Percentiles rank a stretch among this genome's conserved stretches.
phyloP scores from a whole-genome alignment of 2,113 vertebrate genomes.

The Clarias magur region DNA sequence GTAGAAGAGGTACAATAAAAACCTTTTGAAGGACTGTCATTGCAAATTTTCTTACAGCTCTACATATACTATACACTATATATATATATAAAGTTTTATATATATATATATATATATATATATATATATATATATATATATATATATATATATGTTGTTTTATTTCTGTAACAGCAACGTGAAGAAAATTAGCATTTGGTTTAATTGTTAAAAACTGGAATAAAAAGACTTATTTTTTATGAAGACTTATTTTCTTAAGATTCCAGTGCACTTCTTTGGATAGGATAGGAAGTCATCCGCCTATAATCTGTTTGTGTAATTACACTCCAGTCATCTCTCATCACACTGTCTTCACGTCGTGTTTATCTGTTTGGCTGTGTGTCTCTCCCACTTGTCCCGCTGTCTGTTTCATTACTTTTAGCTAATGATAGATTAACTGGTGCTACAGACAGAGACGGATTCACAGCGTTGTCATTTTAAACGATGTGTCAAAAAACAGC shows the following conservation, averaged over 20 bases:
- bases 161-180: neutral
- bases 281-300: neutral
- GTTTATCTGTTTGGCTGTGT: conserved; percentile 40
- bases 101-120: no score
- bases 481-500: neutral
- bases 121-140: no score
- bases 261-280: neutral
- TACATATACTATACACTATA: no score
- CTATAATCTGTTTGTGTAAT: conserved; percentile 16
- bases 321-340: conserved; percentile 30
- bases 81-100: no score
- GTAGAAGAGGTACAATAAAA: no score
- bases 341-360: conserved; percentile 26
- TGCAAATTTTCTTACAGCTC: neutral
- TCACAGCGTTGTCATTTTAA: neutral
- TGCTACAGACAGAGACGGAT: neutral
- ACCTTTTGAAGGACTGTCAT: neutral
- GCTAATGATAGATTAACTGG: conserved; percentile 51
- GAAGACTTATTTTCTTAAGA: neutral
- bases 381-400: conserved; percentile 43
- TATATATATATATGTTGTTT: neutral
- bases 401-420: conserved; percentile 51
- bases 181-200: neutral
- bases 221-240: neutral
- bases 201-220: neutral